Conservation (phyloP, 2,797 vertebrate species). For the Trachurus trachurus region DNA sequence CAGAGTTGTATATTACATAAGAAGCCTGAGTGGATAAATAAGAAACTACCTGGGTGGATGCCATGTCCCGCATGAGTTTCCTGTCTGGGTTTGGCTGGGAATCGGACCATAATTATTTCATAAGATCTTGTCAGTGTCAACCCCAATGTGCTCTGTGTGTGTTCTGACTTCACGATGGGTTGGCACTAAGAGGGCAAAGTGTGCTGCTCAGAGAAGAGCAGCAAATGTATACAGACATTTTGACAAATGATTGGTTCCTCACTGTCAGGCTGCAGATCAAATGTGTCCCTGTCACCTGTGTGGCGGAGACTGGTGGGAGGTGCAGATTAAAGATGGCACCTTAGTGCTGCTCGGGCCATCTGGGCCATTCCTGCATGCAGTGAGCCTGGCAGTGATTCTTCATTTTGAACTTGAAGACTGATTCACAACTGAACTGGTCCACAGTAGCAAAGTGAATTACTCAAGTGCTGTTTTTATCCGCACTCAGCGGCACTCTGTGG, state of each 20-base stretch:
- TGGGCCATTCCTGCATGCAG: background rate
- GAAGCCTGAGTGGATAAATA: conserved; percentile 52
- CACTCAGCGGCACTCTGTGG: background rate
- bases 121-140: conserved; percentile 68
- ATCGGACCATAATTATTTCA: conserved; percentile 70
- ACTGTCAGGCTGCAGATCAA: conserved; percentile 59
- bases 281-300: conserved; percentile 40
- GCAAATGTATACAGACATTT: conserved; percentile 67
- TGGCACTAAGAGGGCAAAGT: conserved; percentile 65
- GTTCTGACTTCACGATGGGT: conserved; percentile 58
- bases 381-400: background rate
- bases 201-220: conserved; percentile 54
- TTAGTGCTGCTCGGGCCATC: conserved; percentile 18
- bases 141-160: conserved; percentile 54
- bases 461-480: background rate
- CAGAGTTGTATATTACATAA: conserved; percentile 54
- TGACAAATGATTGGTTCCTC: conserved; percentile 59
- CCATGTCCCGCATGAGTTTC: conserved; percentile 45
- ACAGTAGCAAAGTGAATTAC: background rate
- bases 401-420: background rate
- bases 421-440: background rate
- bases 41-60: conserved; percentile 52
- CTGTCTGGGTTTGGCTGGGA: conserved; percentile 51
- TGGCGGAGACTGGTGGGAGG: conserved; percentile 33
- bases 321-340: conserved; percentile 44